These are phyloP conservation scores for Austrofundulus limnaeus DNA, from an alignment of 2,113 vertebrate species.

Conservation along the genomic window DNA sequence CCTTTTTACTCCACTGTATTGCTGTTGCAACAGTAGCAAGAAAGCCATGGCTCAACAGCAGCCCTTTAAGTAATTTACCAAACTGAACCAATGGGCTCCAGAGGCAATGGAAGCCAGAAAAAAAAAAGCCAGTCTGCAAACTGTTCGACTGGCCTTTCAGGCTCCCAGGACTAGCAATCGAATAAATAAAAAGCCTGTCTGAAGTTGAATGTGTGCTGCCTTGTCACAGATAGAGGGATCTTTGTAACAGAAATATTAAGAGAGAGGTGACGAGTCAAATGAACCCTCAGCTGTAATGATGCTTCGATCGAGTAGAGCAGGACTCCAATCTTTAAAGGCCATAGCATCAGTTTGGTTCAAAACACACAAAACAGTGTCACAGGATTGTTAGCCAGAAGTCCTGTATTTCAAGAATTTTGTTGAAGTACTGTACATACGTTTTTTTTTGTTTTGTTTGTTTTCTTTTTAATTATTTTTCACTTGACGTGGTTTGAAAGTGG, in stretches of 20 bases:
- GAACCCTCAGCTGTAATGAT: slow-evolving; percentile 32
- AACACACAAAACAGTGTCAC: slow-evolving; percentile 48
- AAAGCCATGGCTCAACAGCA: slow-evolving; percentile 32
- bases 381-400: slow-evolving; percentile 80
- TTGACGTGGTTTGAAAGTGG: slow-evolving; percentile 71
- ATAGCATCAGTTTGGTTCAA: slow-evolving; percentile 49
- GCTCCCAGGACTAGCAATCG: slow-evolving; percentile 81
- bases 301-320: slow-evolving; percentile 74
- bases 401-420: slow-evolving; percentile 88
- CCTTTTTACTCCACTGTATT: slow-evolving; percentile 37
- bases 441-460: too few species aligned
- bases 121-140: slow-evolving; percentile 56
- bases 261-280: slow-evolving; percentile 29
- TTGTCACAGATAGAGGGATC: slow-evolving; percentile 70
- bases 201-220: slow-evolving; percentile 46
- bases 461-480: slow-evolving; percentile 80
- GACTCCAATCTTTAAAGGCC: slow-evolving; percentile 65
- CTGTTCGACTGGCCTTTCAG: slow-evolving; percentile 76
- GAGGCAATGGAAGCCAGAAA: slow-evolving; percentile 47
- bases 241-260: slow-evolving; percentile 59
- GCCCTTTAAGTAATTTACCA: slow-evolving; percentile 43
- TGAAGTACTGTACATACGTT: slow-evolving; percentile 91
- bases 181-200: slow-evolving; percentile 84
- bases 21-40: slow-evolving; percentile 50
- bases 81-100: slow-evolving; percentile 74